Evolutionary conservation across 2,113 vertebrate species (phyloP).

Genomic region (Eclectus roratus): DNA sequence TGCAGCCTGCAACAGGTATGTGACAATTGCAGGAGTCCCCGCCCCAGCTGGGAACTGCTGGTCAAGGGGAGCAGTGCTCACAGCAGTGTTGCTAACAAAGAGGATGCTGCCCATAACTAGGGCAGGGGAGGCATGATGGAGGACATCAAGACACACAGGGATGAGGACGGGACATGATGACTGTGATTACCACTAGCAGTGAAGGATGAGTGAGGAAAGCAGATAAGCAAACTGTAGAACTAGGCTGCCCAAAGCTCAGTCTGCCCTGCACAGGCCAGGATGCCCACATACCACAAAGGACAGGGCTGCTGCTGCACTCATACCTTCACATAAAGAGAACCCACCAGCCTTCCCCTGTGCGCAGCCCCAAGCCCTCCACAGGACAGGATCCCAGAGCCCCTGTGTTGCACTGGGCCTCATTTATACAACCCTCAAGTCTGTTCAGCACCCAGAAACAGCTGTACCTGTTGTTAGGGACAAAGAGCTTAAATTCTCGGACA

Average conservation of each 20-base stretch:
- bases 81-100: background rate
- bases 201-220: background rate
- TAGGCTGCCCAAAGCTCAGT: background rate
- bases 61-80: background rate
- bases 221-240: background rate
- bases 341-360: no score
- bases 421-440: background rate
- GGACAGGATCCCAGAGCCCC: background rate
- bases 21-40: background rate
- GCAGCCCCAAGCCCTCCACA: background rate
- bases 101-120: background rate
- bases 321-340: background rate
- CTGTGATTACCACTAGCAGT: background rate
- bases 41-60: background rate
- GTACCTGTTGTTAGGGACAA: conserved; percentile 91
- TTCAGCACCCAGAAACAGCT: background rate
- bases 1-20: background rate
- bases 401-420: background rate
- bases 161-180: background rate
- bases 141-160: background rate
- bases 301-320: background rate
- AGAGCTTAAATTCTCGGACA: conserved; percentile 87
- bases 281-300: background rate
- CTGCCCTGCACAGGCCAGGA: background rate
- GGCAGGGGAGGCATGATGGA: background rate